These are phyloP conservation scores for Caenorhabditis sp. DNA, from an alignment of 2,888 invertebrate species.

Conservation along the genomic window DNA sequence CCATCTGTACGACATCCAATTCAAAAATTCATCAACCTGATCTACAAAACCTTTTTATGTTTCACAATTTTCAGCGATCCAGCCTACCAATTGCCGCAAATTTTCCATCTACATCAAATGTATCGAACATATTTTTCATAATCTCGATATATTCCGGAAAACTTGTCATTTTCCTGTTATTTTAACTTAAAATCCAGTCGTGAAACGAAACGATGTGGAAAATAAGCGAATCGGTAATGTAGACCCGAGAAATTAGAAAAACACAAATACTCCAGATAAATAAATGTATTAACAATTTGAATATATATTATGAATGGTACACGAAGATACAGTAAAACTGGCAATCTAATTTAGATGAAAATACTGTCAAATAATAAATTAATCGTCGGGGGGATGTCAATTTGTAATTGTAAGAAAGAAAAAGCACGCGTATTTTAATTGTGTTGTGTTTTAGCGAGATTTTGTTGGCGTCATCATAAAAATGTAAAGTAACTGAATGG, in stretches of 20 bases:
- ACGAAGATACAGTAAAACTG: neutral
- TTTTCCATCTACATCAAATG: conserved; percentile 6
- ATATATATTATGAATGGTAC: neutral
- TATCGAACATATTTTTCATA: conserved; percentile 6
- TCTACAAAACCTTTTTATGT: conserved; percentile 3
- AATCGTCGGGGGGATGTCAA: no score
- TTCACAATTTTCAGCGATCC: neutral
- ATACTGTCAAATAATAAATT: conserved; percentile 1
- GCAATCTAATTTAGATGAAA: neutral
- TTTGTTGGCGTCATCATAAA: neutral
- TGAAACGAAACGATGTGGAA: no score
- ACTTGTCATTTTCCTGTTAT: conserved; percentile 14
- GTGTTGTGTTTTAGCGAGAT: neutral
- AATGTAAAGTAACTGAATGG: no score
- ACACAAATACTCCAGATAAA: no score
- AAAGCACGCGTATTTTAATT: neutral
- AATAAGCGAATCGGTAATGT: no score
- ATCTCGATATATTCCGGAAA: conserved; percentile 14
- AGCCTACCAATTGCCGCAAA: conserved; percentile 13
- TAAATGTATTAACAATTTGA: neutral
- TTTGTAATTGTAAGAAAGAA: no score
- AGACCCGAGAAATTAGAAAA: no score
- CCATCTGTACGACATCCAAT: conserved; percentile 12
- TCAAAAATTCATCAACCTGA: conserved; percentile 6
- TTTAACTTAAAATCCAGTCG: no score